Conservation (phyloP, 2,888 invertebrate genomes). For the Yponomeuta malinellus region DNA sequence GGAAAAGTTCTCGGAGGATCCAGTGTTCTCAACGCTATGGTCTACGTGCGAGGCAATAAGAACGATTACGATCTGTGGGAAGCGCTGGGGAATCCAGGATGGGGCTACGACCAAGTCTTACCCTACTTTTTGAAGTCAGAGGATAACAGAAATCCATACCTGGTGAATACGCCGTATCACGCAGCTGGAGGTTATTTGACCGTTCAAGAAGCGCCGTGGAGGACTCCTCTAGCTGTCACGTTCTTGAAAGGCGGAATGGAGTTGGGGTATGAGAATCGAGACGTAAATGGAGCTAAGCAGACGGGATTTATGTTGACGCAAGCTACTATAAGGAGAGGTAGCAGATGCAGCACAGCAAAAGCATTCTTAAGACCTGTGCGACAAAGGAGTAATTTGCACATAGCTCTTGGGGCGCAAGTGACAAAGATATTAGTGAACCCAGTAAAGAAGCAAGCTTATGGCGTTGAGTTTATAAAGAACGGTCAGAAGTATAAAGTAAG, state of each 20-base stretch:
- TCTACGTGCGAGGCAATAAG: slow-evolving; percentile 91
- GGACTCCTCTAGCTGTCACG: slow-evolving; percentile 86
- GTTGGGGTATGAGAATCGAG: slow-evolving; percentile 86
- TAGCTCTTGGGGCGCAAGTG: slow-evolving; percentile 85
- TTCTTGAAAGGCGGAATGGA: slow-evolving; percentile 89
- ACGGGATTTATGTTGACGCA: slow-evolving; percentile 92
- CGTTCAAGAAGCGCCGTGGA: slow-evolving; percentile 90
- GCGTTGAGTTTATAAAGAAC: slow-evolving; percentile 83
- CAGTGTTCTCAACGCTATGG: slow-evolving; percentile 93
- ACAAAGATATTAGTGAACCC: slow-evolving; percentile 81
- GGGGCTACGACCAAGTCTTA: slow-evolving; percentile 88
- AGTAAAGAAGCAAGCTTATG: slow-evolving; percentile 82
- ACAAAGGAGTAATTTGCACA: slow-evolving; percentile 85
- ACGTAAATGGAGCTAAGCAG: slow-evolving; percentile 88
- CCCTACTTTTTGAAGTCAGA: slow-evolving; percentile 92
- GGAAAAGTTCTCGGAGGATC: slow-evolving; percentile 94
- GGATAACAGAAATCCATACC: slow-evolving; percentile 90
- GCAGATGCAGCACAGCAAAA: slow-evolving; percentile 91
- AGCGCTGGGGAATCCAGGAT: slow-evolving; percentile 86
- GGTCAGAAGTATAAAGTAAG: slow-evolving; percentile 79
- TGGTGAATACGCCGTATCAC: slow-evolving; percentile 85
- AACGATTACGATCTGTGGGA: slow-evolving; percentile 94
- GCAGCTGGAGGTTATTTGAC: slow-evolving; percentile 86
- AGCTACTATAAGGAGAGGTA: slow-evolving; percentile 88
- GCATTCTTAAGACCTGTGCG: slow-evolving; percentile 89